A percentile compares a stretch with the other conserved stretches of the same genome.
phyloP scores from a whole-genome alignment of 2,797 vertebrate genomes.

The Heliangelus exortis region DNA sequence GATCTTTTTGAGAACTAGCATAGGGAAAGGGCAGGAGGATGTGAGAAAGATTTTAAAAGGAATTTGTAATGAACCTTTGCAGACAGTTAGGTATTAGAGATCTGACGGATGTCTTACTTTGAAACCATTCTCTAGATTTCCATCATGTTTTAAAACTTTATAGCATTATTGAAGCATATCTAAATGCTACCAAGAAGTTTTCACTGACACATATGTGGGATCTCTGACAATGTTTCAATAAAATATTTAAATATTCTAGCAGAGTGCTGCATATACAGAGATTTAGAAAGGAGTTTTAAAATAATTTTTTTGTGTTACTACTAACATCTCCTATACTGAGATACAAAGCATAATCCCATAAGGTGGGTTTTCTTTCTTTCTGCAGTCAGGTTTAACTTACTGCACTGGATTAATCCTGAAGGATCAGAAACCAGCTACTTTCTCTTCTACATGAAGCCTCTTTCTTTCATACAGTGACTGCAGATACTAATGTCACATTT shows the following conservation, averaged over 20 bases:
- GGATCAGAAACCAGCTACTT: not conserved
- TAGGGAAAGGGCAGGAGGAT: not conserved
- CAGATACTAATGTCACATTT: not conserved
- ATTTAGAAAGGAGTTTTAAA: not conserved
- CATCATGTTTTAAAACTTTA: not conserved
- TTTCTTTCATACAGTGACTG: not conserved
- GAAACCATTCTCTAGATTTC: not conserved
- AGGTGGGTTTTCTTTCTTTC: not conserved
- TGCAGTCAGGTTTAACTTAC: not conserved
- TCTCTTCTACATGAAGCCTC: not conserved
- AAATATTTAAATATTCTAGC: not conserved
- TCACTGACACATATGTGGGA: not conserved
- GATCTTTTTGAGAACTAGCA: constrained; percentile 37
- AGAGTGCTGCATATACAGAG: not conserved
- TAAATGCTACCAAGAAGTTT: not conserved
- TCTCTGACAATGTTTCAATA: not conserved
- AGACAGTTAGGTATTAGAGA: not conserved
- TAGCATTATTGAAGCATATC: not conserved
- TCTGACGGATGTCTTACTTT: constrained; percentile 18
- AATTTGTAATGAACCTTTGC: constrained; percentile 38
- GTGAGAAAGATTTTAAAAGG: constrained; percentile 33
- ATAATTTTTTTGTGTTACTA: not conserved
- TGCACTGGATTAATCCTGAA: not conserved
- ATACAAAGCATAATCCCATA: not conserved
- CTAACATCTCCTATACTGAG: not conserved